Conservation (phyloP, 2,797 vertebrate species). For the Neostethus bicornis region DNA sequence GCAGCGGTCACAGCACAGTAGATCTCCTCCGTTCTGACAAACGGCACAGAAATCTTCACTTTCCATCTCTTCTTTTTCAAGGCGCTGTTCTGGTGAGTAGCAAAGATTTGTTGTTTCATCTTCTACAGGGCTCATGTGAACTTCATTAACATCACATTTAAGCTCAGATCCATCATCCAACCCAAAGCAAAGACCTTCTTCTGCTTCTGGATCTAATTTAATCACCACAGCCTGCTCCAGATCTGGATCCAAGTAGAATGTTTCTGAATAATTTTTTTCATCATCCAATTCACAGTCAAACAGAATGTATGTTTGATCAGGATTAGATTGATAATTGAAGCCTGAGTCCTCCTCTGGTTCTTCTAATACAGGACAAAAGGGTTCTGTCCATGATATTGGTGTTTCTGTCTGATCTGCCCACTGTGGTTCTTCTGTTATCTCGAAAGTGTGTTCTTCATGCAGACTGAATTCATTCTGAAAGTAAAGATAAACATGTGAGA, state of each 20-base stretch:
- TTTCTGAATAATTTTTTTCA: constrained; percentile 47
- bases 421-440: constrained; percentile 15
- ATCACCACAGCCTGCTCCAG: constrained; percentile 55
- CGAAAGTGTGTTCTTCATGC: constrained; percentile 19
- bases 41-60: constrained; percentile 97
- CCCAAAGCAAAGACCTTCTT: constrained; percentile 30
- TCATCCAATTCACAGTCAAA: constrained; percentile 60
- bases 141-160: constrained; percentile 19
- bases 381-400: constrained; percentile 49
- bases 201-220: constrained; percentile 56
- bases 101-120: constrained; percentile 6
- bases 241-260: constrained; percentile 65
- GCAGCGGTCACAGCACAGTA: constrained; percentile 94
- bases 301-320: constrained; percentile 59
- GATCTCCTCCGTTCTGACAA: constrained; percentile 93
- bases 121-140: constrained; percentile 9
- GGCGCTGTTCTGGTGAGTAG: constrained; percentile 12
- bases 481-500: constrained; percentile 3
- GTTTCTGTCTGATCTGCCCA: constrained; percentile 47
- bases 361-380: constrained; percentile 34
- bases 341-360: constrained; percentile 60
- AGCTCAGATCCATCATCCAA: constrained; percentile 36
- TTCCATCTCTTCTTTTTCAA: constrained; percentile 74
- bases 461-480: constrained; percentile 41
- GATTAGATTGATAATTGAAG: constrained; percentile 59